Evolutionary conservation across 2,888 invertebrate species (phyloP).

Genomic region (Epicampocera succincta): DNA sequence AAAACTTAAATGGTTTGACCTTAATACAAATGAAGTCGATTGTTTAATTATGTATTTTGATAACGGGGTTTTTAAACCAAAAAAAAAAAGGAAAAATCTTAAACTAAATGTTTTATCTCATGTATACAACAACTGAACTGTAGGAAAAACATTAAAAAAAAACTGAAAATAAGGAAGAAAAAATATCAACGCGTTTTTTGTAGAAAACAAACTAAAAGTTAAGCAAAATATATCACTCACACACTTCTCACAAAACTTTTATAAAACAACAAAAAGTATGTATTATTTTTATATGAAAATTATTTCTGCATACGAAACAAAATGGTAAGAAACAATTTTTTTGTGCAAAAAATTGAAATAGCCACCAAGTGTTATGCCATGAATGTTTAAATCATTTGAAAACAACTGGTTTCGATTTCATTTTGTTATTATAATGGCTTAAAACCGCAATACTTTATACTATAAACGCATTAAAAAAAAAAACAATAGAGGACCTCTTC

Average conservation of each 20-base stretch:
- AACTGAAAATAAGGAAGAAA: slow-evolving; percentile 4
- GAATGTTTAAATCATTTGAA: too few species aligned
- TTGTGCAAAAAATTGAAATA: neutral
- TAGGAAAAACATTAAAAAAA: slow-evolving; percentile 6
- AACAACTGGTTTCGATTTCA: too few species aligned
- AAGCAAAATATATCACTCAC: slow-evolving; percentile 56
- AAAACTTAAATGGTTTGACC: slow-evolving; percentile 52
- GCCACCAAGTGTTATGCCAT: too few species aligned
- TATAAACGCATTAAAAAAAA: too few species aligned
- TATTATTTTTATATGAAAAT: slow-evolving; percentile 3
- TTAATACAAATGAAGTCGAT: slow-evolving; percentile 20
- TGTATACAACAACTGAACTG: slow-evolving; percentile 18
- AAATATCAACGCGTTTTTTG: slow-evolving; percentile 29
- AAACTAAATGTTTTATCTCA: slow-evolving; percentile 50
- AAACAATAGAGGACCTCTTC: too few species aligned
- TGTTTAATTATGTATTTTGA: slow-evolving; percentile 46
- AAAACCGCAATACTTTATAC: too few species aligned
- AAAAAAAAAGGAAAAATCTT: slow-evolving; percentile 25
- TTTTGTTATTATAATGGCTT: too few species aligned
- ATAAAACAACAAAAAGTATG: slow-evolving; percentile 7
- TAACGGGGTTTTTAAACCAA: slow-evolving; percentile 34
- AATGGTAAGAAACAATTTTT: slow-evolving; percentile 1
- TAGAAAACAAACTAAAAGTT: slow-evolving; percentile 22
- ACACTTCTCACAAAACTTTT: slow-evolving; percentile 38
- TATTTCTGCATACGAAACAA: slow-evolving; percentile 17